Evolutionary conservation across 2,888 invertebrate genomes (phyloP).

Genomic region (Seladonia tumulorum): DNA sequence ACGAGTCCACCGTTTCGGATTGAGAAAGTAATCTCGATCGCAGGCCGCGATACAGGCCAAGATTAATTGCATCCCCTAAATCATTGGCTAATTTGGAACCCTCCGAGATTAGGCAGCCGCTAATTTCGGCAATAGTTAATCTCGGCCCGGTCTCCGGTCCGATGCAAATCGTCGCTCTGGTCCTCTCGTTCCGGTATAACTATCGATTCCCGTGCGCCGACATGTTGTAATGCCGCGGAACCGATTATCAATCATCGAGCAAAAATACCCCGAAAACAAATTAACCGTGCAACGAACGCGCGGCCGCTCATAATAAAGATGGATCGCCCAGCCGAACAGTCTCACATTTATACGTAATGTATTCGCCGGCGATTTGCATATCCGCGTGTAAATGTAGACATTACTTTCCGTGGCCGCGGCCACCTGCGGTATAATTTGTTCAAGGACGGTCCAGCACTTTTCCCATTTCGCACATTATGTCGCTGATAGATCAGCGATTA

Average conservation of each 20-base stretch:
- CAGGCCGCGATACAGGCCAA: conserved; percentile 19
- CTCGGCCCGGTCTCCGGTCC: not conserved
- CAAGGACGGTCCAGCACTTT: conserved; percentile 25
- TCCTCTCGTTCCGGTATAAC: conserved; percentile 22
- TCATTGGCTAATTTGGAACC: conserved; percentile 42
- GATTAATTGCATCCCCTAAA: conserved; percentile 51
- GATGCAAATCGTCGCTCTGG: conserved; percentile 36
- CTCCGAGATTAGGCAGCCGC: conserved; percentile 40
- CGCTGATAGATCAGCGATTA: not conserved
- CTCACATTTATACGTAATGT: conserved; percentile 76
- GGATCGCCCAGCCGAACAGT: conserved; percentile 72
- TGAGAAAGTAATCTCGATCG: conserved; percentile 42
- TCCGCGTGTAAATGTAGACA: conserved; percentile 58
- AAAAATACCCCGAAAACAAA: conserved; percentile 69
- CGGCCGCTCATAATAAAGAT: conserved; percentile 70
- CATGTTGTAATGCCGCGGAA: conserved; percentile 17
- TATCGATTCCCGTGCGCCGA: conserved; percentile 36
- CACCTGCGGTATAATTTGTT: conserved; percentile 54
- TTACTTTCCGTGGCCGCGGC: conserved; percentile 45
- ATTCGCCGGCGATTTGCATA: conserved; percentile 75
- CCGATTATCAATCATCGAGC: conserved; percentile 53
- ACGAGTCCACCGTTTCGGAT: conserved; percentile 4
- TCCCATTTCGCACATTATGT: conserved; percentile 26
- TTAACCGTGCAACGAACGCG: conserved; percentile 56
- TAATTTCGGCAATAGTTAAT: conserved; percentile 41